Conservation (phyloP, 2,113 vertebrate species). For the Periophthalmus modestus region DNA sequence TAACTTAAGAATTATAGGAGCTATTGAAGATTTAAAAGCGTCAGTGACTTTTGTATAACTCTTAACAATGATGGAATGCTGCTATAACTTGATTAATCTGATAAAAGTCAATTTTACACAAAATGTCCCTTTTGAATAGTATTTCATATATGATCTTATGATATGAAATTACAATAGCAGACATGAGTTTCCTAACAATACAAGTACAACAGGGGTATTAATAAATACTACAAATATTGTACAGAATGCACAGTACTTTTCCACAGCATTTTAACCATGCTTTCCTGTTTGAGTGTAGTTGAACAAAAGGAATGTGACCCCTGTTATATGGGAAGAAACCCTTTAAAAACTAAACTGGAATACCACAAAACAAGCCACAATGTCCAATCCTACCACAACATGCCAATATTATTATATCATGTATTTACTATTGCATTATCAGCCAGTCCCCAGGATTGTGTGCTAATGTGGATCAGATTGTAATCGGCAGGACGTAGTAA, state of each 20-base stretch:
- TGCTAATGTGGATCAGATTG: constrained; percentile 28
- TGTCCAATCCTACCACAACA: not conserved
- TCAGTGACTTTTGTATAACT: too few species aligned
- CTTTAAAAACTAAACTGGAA: not conserved
- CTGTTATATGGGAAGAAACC: not conserved
- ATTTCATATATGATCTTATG: too few species aligned
- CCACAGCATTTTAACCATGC: not conserved
- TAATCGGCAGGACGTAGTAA: constrained; percentile 30
- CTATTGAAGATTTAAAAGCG: too few species aligned
- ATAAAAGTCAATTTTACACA: too few species aligned
- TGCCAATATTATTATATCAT: not conserved
- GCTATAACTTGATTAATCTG: too few species aligned
- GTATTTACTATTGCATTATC: not conserved
- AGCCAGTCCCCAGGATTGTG: not conserved
- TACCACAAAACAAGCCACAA: not conserved
- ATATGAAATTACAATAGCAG: too few species aligned
- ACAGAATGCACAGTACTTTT: not conserved
- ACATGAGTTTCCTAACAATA: not conserved
- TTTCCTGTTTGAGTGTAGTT: not conserved
- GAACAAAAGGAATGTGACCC: constrained; percentile 3
- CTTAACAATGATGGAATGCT: too few species aligned
- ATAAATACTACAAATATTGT: not conserved
- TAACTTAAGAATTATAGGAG: too few species aligned
- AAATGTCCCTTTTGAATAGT: too few species aligned
- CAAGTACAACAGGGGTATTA: not conserved